Evolutionary conservation across 2,888 invertebrate genomes (phyloP), one percentile per base, ranked within the genome.

Genomic region (Drosophila borealis): DNA sequence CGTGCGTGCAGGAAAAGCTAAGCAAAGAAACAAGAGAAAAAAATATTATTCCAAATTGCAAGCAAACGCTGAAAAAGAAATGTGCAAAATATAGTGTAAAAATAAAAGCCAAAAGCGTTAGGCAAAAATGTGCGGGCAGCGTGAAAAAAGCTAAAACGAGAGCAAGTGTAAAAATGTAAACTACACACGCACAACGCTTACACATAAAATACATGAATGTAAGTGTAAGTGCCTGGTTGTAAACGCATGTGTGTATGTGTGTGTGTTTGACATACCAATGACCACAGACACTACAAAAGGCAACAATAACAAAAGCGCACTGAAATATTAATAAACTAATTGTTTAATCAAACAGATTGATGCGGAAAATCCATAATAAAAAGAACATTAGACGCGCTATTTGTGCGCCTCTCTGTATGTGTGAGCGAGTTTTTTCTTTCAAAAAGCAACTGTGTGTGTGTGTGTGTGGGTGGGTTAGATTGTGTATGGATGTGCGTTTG

Each of bases 291-390:
- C 77, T 72, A 49, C 34, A 54, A 44, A 44, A 48, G 37, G 19
- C 45, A 54, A 42, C 59, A 75, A 61, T 34, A 63, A 64, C 33
- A 67, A 50, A 59, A 54, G 21, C 48, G 53, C 53, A 63, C 53
- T 70, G 21, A 55, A 75, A 71, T 70, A 71, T 70, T 67, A 48
- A 72, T 76, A 55, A 81, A 62, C 29, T 49, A 71, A 81, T 84
- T 81, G 59, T 70, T 74, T 67, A 75, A 70, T 65, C 67, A 80
- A 61, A 65, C 63, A 76, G 69, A 80, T 86, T 83, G 66, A 65
- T 48, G 61, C 48, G 64, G 61, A 82, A 88, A 88, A 82, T 82
- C 78, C 67, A 82, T 86, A 88, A 70, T 70, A 67, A 63, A 67
- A 63, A 29, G 44, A 55, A 49, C 42, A 66, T 53, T 14, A 54